Evolutionary conservation across 2,113 vertebrate genomes (phyloP), one percentile per base, ranked within the genome.

Genomic region (Pollachius pollachius): DNA sequence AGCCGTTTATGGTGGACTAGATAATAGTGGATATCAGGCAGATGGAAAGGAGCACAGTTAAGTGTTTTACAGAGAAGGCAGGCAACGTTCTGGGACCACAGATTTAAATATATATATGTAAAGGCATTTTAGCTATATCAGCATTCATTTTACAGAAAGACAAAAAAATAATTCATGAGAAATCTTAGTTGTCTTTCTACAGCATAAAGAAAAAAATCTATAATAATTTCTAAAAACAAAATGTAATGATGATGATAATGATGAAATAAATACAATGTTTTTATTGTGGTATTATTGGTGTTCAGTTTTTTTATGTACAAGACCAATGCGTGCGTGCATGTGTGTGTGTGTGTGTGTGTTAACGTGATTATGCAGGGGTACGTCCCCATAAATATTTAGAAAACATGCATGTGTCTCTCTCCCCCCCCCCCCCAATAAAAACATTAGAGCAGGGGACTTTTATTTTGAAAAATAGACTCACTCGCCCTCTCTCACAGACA

Each of bases 141-240:
- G 69, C 63, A 70, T 79, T 85, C 73, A 85, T 87, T 89, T 85
- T 86, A 88, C 84, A 72, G 81, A 74, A 83, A 85, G 82, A 88
- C 80, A 75, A 79, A 85, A 78, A 78, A 81, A 15, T 41, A 52
- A 74, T 83, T 83, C 71, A 85, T 85, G 80, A 81, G 69, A 79
- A 62, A 80, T 71, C 75, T 84, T 88, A 86, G 85, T 72, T 82
- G 85, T 88, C 85, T 89, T 90, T 90, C 87, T 89, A 90, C 85
- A 82, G 77, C 86, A 82, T 82, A 87, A 78, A 89, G 70, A 82
- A 84, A 82, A 81, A 88, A 84, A 86, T 82, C 64, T 88, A 81
- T 87, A 77, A 82, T 76, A 75, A 82, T 90, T 90, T 89, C 81
- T 87, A 74, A 88, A 89, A 82, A 78, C 65, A 71, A 72, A 70